Base-by-base conservation (phyloP, 92 coral and sea anemone genomes). In the Virgularia gustaviana region DNA sequence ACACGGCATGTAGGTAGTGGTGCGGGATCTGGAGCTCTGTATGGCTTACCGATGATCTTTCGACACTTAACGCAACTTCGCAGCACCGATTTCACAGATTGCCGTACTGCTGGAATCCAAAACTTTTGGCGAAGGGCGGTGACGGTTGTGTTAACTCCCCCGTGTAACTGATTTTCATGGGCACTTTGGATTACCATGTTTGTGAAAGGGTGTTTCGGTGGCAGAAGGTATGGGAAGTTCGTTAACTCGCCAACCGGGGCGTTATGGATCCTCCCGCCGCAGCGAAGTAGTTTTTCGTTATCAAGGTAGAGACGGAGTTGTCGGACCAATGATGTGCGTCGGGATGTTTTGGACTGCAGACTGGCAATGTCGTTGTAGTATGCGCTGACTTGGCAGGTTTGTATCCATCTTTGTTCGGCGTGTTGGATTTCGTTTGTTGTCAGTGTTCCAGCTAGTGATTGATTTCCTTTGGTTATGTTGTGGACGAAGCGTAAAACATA, bases 221-320 rank as follows among this genome's bases (percentile, higher is more conserved):
- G 82, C 33, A 79, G 37, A 8, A 79, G 85, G 33, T 25, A 42
- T 2, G 85, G 81, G 34, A 67, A 73, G 31, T 68, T 78, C 9
- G 83, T 52, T 33, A 27, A 22, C 3, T 78, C 65, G 15, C 27
- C 3, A 32, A 84, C 54, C 0, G 78, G 78, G 24, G 75, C 84
- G 54, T 84, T 67, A 37, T 83, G 80, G 23, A 84, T 80, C 71
- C 88, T 80, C 71, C 82, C 82, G 39, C 82, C 81, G 27, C 85
- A 84, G 43, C 71, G 71, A 28, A 84, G 59, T 11, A 78, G 33
- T 34, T 82, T 71, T 19, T 37, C 19, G 3, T n/a, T 19, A 35
- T 84, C 79, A 19, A 84, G 43, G 25, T 74, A 75, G 34, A 80
- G 55, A 19, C 82, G 76, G 6, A 51, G 41, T 1, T 27, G 70